A percentile compares a stretch with the other conserved stretches of the same genome.
Conservation (phyloP, 1,140 invertebrate genomes). For the Cydia splendana region DNA sequence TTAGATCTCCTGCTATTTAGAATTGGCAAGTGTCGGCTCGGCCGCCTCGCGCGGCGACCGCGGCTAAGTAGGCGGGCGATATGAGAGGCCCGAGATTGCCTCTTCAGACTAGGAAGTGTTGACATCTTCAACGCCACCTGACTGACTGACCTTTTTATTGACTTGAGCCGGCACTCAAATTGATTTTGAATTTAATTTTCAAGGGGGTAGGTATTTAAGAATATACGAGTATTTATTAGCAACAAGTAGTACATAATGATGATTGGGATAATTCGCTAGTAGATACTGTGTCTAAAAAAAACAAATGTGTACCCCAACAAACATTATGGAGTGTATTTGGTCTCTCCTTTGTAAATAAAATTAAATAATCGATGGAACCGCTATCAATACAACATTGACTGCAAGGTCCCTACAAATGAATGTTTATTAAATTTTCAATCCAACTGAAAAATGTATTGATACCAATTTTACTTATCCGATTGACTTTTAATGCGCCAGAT, state of each 20-base stretch:
- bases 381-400: no score
- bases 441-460: no score
- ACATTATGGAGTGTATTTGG: no score
- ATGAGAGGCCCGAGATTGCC: slow-evolving; percentile 35
- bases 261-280: no score
- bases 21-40: slow-evolving; percentile 12
- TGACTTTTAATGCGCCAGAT: not conserved
- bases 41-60: not conserved
- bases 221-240: not conserved
- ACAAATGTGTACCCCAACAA: no score
- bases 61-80: slow-evolving; percentile 14
- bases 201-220: not conserved
- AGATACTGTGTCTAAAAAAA: no score
- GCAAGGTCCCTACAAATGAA: no score
- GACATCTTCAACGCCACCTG: slow-evolving; percentile 34
- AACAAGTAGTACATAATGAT: not conserved
- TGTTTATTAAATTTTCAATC: no score
- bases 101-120: slow-evolving; percentile 36
- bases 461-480: not conserved
- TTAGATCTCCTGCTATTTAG: no score
- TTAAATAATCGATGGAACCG: no score
- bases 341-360: no score
- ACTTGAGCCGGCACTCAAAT: slow-evolving; percentile 11
- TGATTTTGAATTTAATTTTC: not conserved
- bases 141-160: slow-evolving; percentile 28